Evolutionary conservation across 1,140 invertebrate species (phyloP).

Genomic region (Brachionus plicatilis): DNA sequence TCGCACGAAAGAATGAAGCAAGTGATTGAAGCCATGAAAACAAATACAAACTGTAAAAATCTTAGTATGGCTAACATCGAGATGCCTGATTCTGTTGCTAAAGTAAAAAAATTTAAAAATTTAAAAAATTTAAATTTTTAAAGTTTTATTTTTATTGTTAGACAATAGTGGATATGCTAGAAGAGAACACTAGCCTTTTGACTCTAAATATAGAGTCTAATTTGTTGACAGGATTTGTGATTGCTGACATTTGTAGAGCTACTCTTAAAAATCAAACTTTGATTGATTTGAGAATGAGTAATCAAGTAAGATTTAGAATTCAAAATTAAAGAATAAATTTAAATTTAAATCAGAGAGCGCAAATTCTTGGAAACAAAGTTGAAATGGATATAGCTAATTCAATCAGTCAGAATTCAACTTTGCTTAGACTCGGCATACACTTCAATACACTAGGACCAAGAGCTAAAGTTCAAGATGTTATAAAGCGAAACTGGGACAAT

Average conservation of each 20-base stretch:
- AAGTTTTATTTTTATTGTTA: background rate
- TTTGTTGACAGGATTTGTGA: constrained; percentile 72
- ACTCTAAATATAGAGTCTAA: constrained; percentile 93
- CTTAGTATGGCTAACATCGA: constrained; percentile 87
- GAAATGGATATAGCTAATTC: constrained; percentile 94
- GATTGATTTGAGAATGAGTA: constrained; percentile 86
- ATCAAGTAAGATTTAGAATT: constrained; percentile 70
- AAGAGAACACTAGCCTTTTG: constrained; percentile 76
- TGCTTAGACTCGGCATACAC: constrained; percentile 83
- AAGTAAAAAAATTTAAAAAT: constrained; percentile 48
- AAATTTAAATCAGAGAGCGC: constrained; percentile 67
- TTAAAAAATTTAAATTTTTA: too few relatives aligned
- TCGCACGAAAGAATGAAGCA: constrained; percentile 87
- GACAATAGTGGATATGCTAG: constrained; percentile 65
- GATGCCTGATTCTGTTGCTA: constrained; percentile 77
- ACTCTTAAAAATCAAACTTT: constrained; percentile 77
- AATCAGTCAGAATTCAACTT: constrained; percentile 82
- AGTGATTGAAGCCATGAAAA: constrained; percentile 77
- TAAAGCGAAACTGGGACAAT: constrained; percentile 88
- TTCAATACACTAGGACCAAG: constrained; percentile 92
- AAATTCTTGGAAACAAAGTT: constrained; percentile 89
- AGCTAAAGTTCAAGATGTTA: constrained; percentile 79
- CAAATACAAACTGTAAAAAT: constrained; percentile 82
- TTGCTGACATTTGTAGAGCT: constrained; percentile 76
- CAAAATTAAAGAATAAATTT: background rate